Base-by-base conservation (phyloP, 2,797 vertebrate genomes). In the Spea hammondii region DNA sequence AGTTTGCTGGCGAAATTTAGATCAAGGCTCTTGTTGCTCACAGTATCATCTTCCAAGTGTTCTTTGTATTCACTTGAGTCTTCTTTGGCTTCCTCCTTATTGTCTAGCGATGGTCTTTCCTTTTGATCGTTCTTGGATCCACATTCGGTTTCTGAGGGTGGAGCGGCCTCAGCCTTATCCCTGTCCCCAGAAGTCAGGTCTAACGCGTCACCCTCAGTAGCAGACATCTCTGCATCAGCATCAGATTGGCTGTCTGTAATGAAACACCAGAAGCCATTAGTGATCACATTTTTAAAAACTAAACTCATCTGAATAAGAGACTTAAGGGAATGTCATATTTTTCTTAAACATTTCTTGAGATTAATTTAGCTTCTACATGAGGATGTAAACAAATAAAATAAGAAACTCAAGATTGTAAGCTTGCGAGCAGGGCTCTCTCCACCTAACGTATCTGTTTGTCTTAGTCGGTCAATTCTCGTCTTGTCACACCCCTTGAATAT, bases 21-120 rank as follows among this genome's bases (percentile, higher is more conserved):
- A 89, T 99, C 97, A 88, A 97, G 91, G 88, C 95, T 98, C 85
- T 95, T 95, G 91, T 97, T 97, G 93, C 96, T 98, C 85, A 94
- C 91, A 2, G 91, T 90, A 86, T 98, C 95, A 57, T 93, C 92
- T 74, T 94, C 92, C 0, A 91, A 91, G 32, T 93, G 92, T 0
- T 94, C 94, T 0, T 88, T 69, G 17, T 84, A 89, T 60, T 90
- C 91, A 8, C 83, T 83, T 70, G 86, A 76, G 77, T 90, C 88
- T 64, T 78, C 86, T 69, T 80, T 54, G 0, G 32, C 14, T 1
- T 65, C 67, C 48, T 84, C 86, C 55, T 88, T 46, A 17, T 54
- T 88, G 70, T 83, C 84, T 0, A 6, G 73, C 45, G 77, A 79
- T 0, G 47, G 79, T 10, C 79, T 84, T 65, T 84, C 85, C 13